These are phyloP conservation scores for Saturnia pavonia DNA, from an alignment of 2,888 invertebrate species.

Conservation along the genomic window DNA sequence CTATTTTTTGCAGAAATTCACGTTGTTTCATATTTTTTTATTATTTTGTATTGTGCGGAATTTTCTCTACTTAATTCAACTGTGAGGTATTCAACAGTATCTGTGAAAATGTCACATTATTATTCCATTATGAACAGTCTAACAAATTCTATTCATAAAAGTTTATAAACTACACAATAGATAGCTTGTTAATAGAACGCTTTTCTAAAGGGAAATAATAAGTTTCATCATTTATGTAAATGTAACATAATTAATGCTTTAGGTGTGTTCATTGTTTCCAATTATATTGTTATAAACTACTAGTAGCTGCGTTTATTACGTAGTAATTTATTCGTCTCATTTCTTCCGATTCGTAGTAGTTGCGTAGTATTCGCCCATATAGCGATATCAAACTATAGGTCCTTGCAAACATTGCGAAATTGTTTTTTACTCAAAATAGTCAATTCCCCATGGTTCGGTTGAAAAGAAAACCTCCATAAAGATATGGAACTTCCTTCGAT, in stretches of 20 bases:
- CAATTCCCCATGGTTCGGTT: too few relatives aligned
- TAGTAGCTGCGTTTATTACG: too few relatives aligned
- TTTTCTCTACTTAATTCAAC: neutral
- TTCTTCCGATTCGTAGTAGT: too few relatives aligned
- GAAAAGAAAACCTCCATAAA: too few relatives aligned
- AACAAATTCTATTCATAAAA: slow-evolving; percentile 13
- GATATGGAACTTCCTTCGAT: too few relatives aligned
- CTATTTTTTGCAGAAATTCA: neutral
- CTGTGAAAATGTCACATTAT: slow-evolving; percentile 27
- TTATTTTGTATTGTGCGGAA: neutral
- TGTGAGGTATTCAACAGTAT: slow-evolving; percentile 8
- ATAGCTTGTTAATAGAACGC: slow-evolving; percentile 1
- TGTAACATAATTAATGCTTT: neutral
- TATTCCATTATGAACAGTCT: slow-evolving; percentile 9
- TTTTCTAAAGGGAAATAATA: slow-evolving; percentile 6
- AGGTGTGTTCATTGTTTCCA: neutral
- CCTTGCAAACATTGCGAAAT: too few relatives aligned
- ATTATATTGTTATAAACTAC: too few relatives aligned
- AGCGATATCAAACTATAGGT: too few relatives aligned
- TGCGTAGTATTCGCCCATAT: too few relatives aligned
- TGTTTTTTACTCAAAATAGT: too few relatives aligned
- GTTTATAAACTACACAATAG: slow-evolving; percentile 9
- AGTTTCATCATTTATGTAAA: neutral
- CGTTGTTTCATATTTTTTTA: neutral
- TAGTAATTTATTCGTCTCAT: too few relatives aligned